These are phyloP conservation scores for Corbicula japonica DNA, from an alignment of 2,888 invertebrate species.

Conservation along the genomic window DNA sequence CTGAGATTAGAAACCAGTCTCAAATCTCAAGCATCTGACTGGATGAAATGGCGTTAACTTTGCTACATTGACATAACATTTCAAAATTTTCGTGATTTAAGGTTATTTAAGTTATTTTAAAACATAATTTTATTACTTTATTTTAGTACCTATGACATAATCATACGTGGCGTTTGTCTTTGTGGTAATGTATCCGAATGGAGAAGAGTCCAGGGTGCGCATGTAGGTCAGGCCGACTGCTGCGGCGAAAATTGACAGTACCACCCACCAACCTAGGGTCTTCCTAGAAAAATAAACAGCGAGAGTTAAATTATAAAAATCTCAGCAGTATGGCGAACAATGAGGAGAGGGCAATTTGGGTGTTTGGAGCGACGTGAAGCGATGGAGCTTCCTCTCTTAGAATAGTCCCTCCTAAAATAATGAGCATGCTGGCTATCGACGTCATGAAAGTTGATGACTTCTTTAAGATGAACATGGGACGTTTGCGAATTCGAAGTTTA, in stretches of 20 bases:
- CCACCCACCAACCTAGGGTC: slow-evolving; percentile 72
- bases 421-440: not conserved
- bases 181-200: slow-evolving; percentile 61
- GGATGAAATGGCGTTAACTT: too few species aligned
- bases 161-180: slow-evolving; percentile 71
- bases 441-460: not conserved
- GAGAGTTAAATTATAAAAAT: not conserved
- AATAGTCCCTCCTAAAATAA: not conserved
- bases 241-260: slow-evolving; percentile 67
- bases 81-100: not conserved
- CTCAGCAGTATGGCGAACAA: not conserved
- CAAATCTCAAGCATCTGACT: too few species aligned
- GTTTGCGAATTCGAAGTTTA: too few species aligned
- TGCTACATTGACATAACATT: too few species aligned
- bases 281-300: slow-evolving; percentile 54
- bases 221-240: slow-evolving; percentile 71
- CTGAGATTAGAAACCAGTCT: too few species aligned
- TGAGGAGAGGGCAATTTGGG: not conserved
- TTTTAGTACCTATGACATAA: slow-evolving; percentile 70
- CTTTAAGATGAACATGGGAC: not conserved
- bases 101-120: not conserved
- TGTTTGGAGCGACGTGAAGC: not conserved
- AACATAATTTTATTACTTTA: not conserved
- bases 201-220: slow-evolving; percentile 62
- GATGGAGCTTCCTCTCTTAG: not conserved